Base-by-base conservation (phyloP, 2,113 vertebrate species). In the Megaceryle maxima region DNA sequence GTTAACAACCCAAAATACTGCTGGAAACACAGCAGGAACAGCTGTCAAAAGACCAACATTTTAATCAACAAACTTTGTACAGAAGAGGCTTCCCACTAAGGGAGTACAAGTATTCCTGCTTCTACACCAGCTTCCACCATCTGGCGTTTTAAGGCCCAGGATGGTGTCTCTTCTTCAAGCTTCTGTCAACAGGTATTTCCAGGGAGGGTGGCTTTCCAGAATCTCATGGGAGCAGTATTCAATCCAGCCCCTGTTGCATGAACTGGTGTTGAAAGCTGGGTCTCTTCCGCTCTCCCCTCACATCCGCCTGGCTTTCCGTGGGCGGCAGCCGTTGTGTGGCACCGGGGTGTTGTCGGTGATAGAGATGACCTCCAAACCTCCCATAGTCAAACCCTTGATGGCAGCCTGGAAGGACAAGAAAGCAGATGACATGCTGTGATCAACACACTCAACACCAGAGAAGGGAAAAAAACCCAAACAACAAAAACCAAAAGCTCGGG, bases 251-350 rank as follows among this genome's bases (percentile, higher is more conserved):
- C 46, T 18, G 73, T 14, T 35, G 16, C 41, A 44, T 8, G 39
- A 72, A 25, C 31, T 29, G 35, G 11, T 16, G 35, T 1, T 33
- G 70, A 39, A 88, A 16, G 48, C 53, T 19, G 33, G 3, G 17
- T 62, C 9, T 60, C 72, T 73, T 85, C 69, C 28, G 2, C 4
- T 84, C 31, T 19, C 13, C 4, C n/a, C 76, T 98, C 98, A 99
- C 15, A 98, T 85, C 87, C 99, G 98, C 72, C 99, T 98, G 44
- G 97, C 98, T 96, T 99, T 99, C 87, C 98, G 98, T 17, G 99
- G 99, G 76, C 99, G 99, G 95, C 99, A 99, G 92, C 99, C 99
- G 0, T 99, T 99, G 98, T 99, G 99, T 3, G 99, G 99, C 60
- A 99, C 96, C 0, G 99, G 99, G 39, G 98, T 99, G 98, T 99